Evolutionary conservation across 2,797 vertebrate genomes (phyloP).

Genomic region (Tolypeutes matacus): DNA sequence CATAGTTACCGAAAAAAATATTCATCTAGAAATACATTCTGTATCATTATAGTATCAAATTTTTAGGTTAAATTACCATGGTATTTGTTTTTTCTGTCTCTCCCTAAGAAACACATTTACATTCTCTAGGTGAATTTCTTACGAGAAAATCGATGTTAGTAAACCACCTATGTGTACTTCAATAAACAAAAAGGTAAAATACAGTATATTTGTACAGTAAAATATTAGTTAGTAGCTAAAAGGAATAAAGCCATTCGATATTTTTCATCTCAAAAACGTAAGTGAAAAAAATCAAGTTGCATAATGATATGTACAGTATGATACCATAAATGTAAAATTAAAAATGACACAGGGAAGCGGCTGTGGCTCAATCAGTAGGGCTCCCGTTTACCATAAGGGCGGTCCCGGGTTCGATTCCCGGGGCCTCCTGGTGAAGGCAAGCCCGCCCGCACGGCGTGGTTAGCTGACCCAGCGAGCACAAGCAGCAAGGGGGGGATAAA

Average conservation of each 20-base stretch:
- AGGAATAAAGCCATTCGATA: background rate
- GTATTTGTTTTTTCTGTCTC: background rate
- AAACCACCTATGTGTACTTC: background rate
- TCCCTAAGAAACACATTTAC: slow-evolving; percentile 35
- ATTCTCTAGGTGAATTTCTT: background rate
- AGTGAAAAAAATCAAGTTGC: slow-evolving; percentile 18
- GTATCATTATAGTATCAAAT: slow-evolving; percentile 35
- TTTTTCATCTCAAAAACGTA: slow-evolving; percentile 38
- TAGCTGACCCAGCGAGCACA: no score
- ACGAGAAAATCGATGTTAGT: background rate
- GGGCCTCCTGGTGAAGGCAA: no score
- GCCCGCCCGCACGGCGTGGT: no score
- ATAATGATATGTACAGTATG: background rate
- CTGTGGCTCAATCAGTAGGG: no score
- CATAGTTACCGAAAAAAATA: slow-evolving; percentile 23
- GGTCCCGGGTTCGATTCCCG: no score
- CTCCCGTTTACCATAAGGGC: no score
- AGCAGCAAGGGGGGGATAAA: no score
- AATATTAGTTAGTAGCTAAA: slow-evolving; percentile 12
- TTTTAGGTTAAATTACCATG: background rate
- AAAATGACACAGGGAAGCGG: background rate
- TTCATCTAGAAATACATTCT: background rate
- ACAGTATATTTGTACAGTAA: background rate
- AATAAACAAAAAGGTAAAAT: slow-evolving; percentile 56
- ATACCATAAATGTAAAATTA: background rate